Evolutionary conservation across 2,797 vertebrate species (phyloP).

Genomic region (Eleutherodactylus coqui): DNA sequence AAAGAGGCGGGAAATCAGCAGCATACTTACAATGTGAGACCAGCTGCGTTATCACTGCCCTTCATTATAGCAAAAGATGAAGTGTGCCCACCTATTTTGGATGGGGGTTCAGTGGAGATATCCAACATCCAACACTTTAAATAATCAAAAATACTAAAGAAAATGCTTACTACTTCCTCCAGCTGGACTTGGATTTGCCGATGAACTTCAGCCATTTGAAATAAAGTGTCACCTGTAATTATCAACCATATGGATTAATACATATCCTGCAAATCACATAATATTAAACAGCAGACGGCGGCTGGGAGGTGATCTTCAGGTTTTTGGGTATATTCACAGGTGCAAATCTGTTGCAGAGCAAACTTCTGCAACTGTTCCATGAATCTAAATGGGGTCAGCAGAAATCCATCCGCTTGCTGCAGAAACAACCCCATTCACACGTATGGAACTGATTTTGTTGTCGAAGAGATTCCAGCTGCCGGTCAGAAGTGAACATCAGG

Average conservation of each 20-base stretch:
- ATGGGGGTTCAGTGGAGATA: neutral
- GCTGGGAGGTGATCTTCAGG: too few relatives aligned
- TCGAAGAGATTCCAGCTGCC: too few relatives aligned
- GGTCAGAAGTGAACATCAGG: too few relatives aligned
- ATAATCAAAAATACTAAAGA: neutral
- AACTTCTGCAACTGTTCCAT: too few relatives aligned
- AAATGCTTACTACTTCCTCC: constrained; percentile 83
- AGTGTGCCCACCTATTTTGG: neutral
- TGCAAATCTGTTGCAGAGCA: too few relatives aligned
- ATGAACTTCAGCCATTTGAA: constrained; percentile 90
- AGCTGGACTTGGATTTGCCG: constrained; percentile 87
- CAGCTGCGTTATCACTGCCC: neutral
- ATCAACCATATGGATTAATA: neutral
- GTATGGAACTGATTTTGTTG: too few relatives aligned
- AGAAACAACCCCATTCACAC: too few relatives aligned
- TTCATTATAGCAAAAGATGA: neutral
- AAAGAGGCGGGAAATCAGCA: too few relatives aligned
- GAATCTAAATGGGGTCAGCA: too few relatives aligned
- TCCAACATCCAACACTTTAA: neutral
- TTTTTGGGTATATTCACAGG: too few relatives aligned
- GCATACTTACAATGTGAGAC: too few relatives aligned
- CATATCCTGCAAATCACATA: neutral
- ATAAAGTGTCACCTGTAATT: constrained; percentile 82
- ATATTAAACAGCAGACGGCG: neutral
- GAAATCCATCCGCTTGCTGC: too few relatives aligned